Percentiles rank a stretch among this genome's conserved stretches.
These are phyloP conservation scores for Volucella inanis DNA, from an alignment of 2,888 invertebrate species.

Conservation along the genomic window DNA sequence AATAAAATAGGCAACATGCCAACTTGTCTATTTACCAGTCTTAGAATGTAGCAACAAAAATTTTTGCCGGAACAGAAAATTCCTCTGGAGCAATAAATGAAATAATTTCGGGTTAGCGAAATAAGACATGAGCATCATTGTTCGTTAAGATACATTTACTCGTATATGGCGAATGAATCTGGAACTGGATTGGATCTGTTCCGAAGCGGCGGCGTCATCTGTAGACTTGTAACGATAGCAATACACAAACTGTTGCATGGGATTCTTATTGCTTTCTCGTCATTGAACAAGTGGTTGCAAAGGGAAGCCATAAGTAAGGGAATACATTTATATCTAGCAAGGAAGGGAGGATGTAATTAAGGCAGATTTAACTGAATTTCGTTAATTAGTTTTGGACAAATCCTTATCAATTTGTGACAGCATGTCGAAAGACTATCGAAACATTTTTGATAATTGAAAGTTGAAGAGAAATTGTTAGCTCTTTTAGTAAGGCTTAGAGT, in stretches of 20 bases:
- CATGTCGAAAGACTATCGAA: conserved; percentile 9
- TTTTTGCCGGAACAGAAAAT: conserved; percentile 15
- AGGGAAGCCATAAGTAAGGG: not conserved
- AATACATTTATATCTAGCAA: not conserved
- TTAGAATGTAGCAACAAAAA: conserved; percentile 25
- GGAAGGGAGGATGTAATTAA: conserved; percentile 20
- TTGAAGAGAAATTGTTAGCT: not conserved
- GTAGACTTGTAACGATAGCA: conserved; percentile 27
- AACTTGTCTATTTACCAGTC: conserved; percentile 68
- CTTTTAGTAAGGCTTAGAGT: too few species aligned
- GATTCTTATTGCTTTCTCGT: conserved; percentile 44
- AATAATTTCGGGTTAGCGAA: conserved; percentile 46
- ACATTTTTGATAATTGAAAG: conserved; percentile 2
- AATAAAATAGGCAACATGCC: conserved; percentile 74
- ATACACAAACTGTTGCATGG: conserved; percentile 45
- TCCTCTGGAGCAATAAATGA: conserved; percentile 59
- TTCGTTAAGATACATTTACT: conserved; percentile 13
- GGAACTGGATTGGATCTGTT: not conserved
- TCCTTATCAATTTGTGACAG: conserved; percentile 27
- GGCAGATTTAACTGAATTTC: conserved; percentile 32
- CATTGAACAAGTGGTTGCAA: conserved; percentile 18
- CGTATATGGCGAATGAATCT: conserved; percentile 29
- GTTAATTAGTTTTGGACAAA: conserved; percentile 45
- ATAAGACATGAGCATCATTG: not conserved
- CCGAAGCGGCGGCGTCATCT: conserved; percentile 30